Evolutionary conservation across 2,797 vertebrate species (phyloP).

Genomic region (Megalops cyprinoides): DNA sequence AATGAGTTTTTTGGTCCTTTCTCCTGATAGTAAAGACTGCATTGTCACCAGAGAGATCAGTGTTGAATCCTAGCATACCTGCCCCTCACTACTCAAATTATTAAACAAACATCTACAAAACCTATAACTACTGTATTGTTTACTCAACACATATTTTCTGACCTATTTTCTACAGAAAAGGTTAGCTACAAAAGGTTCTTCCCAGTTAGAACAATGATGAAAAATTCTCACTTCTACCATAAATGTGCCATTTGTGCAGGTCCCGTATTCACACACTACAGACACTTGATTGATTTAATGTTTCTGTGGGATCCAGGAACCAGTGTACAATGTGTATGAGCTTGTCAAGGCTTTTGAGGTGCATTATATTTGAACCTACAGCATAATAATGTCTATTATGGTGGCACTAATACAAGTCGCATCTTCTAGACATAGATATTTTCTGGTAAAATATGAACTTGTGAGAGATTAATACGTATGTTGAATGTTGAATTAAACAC

Average conservation of each 20-base stretch:
- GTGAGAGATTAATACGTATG: slow-evolving; percentile 68
- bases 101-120: slow-evolving; percentile 63
- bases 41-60: slow-evolving; percentile 7
- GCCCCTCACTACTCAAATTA: slow-evolving; percentile 64
- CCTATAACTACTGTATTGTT: slow-evolving; percentile 75
- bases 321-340: slow-evolving; percentile 30
- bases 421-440: slow-evolving; percentile 39
- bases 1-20: slow-evolving; percentile 4
- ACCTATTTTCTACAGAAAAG: slow-evolving; percentile 61
- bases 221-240: slow-evolving; percentile 43
- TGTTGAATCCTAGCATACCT: slow-evolving; percentile 47
- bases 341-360: slow-evolving; percentile 20
- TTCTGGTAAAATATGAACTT: slow-evolving; percentile 63
- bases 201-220: slow-evolving; percentile 27
- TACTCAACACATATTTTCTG: slow-evolving; percentile 57
- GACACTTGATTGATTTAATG: not conserved
- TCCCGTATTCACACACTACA: slow-evolving; percentile 10
- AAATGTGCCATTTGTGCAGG: slow-evolving; percentile 18
- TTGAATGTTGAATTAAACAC: slow-evolving; percentile 81
- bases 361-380: slow-evolving; percentile 42
- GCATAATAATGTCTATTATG: slow-evolving; percentile 45
- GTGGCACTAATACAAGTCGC: slow-evolving; percentile 46
- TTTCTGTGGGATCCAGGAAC: not conserved
- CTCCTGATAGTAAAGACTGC: slow-evolving; percentile 43
- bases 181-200: slow-evolving; percentile 36